Base-by-base conservation (phyloP, 2,888 invertebrate genomes). In the Tetragnatha montana region DNA sequence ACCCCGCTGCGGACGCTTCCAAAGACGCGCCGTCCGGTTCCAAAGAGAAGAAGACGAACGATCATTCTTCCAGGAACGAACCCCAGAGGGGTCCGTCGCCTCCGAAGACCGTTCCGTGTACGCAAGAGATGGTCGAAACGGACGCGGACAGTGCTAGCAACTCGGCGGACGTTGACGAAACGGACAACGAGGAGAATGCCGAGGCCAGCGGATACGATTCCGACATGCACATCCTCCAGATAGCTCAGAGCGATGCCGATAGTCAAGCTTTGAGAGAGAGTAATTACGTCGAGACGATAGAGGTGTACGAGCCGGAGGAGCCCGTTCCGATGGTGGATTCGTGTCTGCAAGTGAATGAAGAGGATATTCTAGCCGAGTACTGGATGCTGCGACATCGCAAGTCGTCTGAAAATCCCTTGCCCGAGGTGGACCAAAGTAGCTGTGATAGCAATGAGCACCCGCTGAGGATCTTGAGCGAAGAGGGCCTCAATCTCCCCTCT, bases 401-500 rank as follows among this genome's bases (percentile, higher is more conserved):
- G 69, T 87, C 82, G 12, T 84, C 85, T 14, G 96, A 96, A 92
- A 96, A 96, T 94, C 96, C 95, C 75, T 93, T 96, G 68, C 95
- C 95, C 0, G 96, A 96, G 93, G 95, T 95, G 49, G 96, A 96
- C 92, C 96, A 96, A 93, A 95, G 95, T 91, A 95, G 95, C 92
- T 94, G 93, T 84, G 91, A 87, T 69, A 92, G 92, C 74, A 92
- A 92, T 91, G 97, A 96, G 93, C 98, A 98, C 94, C 98, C 98
- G 0, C 94, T 98, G 81, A 95, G 97, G 92, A 96, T 97, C 92
- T 95, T 98, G 73, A 98, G 98, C 93, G 97, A 97, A 94, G 97
- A 98, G 94, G 97, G 97, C 94, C 94, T 98, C 91, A 97, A 97
- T 8, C 96, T 97, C 22, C 97, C 97, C 10, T 97, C 98, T 60